Evolutionary conservation across 1,140 invertebrate species (phyloP), one percentile per base, ranked within the genome.

Genomic region (Oryzaephilus surinamensis): DNA sequence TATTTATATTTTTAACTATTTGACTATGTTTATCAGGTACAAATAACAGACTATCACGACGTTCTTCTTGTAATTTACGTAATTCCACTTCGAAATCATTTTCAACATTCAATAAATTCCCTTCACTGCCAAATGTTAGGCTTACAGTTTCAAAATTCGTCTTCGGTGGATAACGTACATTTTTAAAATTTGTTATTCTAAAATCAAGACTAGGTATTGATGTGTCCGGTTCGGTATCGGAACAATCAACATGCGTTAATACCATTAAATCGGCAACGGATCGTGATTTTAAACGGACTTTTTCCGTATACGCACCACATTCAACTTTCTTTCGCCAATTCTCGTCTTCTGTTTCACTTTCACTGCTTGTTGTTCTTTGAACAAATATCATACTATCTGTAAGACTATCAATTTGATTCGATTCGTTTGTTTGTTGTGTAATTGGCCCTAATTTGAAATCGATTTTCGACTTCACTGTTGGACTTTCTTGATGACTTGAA

Each of bases 221-320:
- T 13, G 66, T 60, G 39, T 74, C 72, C 2, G 69, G 71, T 46
- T 76, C 74, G 2, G 74, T 71, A 47, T 79, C 76, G 6, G 70
- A 72, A 17, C 54, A 61, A 48, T 81, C 79, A 11, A 81, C 78
- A 46, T 79, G 77, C 2, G 79, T 80, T 7, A 83, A 56, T n/a
- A 80, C 66, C 77, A 83, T 80, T 13, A 82, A 59, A 65, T 82
- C 78, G 12, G 79, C 76, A 2, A 81, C 77, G 33, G 77, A 81
- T 58, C 74, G 75, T 0, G 78, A 81, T 55, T 82, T 81, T 35
- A 77, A 69, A 41, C 75, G 72, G 0, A 81, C 77, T 58, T 80
- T 78, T 53, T 79, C 74, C 0, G 74, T 71, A 39, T 79, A 77
- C 32, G 73, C 73, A 3, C 74, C 76, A 29, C 71, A 60, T 58